Evolutionary conservation across 2,797 vertebrate genomes (phyloP), one percentile per base, ranked within the genome.

Genomic region (Oophaga sylvatica): DNA sequence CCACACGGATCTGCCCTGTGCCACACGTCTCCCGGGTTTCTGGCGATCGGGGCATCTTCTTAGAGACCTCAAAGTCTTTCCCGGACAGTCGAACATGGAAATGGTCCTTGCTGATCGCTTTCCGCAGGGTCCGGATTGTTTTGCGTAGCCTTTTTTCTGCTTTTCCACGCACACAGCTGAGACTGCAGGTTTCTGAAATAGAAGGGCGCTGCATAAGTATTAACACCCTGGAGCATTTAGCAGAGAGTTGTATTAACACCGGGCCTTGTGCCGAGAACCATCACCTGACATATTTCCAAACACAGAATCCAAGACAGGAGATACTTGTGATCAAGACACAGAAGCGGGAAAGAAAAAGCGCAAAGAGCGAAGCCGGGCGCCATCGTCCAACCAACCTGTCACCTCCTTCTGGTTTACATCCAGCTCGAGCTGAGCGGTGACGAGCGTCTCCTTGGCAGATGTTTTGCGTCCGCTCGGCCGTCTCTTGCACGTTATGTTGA

Each of bases 321-420:
- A 98, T 98, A 98, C 97, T 98, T 92, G 88, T 89, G 80, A 84
- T 89, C 90, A 71, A 90, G 90, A 91, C 91, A 91, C 88, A 85
- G 92, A 93, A 93, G 87, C 63, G 83, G 81, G n/a, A 91, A 92
- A 90, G 65, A 91, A 85, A 0, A 0, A 92, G 90, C 17, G 20
- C 90, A 93, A 93, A 92, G 8, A 53, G 8, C 48, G 0, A 9
- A 8, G 11, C 48, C 48, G 48, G 48, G 48, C 48, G 48, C 8
- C 35, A 3, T 41, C 35, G 35, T 41, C 3, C 8, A 96, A 99
- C 98, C 97, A 98, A 99, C 98, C 98, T 99, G 98, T 98, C 96
- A 98, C 97, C 98, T 98, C 97, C 97, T 98, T 96, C 94, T 92
- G 94, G 95, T 96, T 97, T 91, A 95, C 95, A 90, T 99, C 97